Evolutionary conservation across 2,888 invertebrate genomes (phyloP), one percentile per base, ranked within the genome.

Genomic region (Neuroscelio doddi): DNA sequence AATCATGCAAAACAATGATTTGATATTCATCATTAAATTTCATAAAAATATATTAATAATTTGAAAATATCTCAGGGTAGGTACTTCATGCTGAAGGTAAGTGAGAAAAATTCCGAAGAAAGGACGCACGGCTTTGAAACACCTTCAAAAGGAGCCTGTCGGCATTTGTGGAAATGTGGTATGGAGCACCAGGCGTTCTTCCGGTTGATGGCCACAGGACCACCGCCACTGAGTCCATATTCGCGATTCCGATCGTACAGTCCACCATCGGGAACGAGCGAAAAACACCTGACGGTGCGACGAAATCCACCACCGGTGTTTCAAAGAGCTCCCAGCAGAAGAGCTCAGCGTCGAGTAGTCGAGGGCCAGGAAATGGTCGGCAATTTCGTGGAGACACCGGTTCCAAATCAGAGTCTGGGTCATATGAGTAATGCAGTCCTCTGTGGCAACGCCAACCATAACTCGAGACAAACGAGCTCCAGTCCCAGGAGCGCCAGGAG

Each of bases 91-190:
- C 89, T 97, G 59, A 90, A 95, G 80, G 97, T 97, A 73, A 93
- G 94, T 79, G 97, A 97, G 87, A 97, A 97, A 89, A 96, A 95
- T 87, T 96, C 96, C 83, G 96, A 96, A 78, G 95, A 96, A 73
- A 93, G 94, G 81, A 96, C 96, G n/a, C 97, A 96, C 85, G 96
- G 96, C 3, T 97, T 97, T 86, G 96, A 97, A 86, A 94, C 96
- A 16, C 93, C 94, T 41, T 94, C 95, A 56, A 92, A 95, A 76
- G 89, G 94, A 16, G 96, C 96, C 10, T 97, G 97, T 84, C 95
- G 97, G 79, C 97, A 97, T 86, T 88, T 98, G 72, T 97, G 97
- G 96, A 93, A 94, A 75, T 97, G 97, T 86, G 96, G 96, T 85
- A 91, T 96, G 50, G 97, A 97, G 84, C 97, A 97, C 84, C 97